Evolutionary conservation across 2,888 invertebrate species (phyloP).

Genomic region (Aphodius granarius): DNA sequence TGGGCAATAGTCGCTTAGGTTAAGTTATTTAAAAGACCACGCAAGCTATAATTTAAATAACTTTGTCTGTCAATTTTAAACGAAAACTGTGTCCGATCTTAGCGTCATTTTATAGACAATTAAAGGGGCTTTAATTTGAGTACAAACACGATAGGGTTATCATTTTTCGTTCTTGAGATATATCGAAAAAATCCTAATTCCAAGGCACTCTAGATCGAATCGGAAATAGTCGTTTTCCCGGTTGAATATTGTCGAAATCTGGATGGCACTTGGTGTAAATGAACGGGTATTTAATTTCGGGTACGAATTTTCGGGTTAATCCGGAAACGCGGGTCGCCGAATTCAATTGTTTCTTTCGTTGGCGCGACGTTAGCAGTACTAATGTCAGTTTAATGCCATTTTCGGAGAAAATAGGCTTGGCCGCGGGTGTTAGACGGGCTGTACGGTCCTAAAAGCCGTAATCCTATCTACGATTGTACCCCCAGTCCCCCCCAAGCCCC

Average conservation of each 20-base stretch:
- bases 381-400: not conserved
- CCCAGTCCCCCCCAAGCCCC: not conserved
- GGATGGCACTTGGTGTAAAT: not conserved
- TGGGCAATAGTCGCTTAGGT: not conserved
- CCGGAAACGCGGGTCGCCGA: not conserved
- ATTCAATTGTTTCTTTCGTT: not conserved
- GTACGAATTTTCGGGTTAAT: not conserved
- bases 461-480: not conserved
- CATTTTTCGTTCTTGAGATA: not conserved
- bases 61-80: no score
- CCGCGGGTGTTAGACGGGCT: not conserved
- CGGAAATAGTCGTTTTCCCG: not conserved
- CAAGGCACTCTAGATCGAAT: not conserved
- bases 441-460: not conserved
- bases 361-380: not conserved
- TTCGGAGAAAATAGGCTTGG: not conserved
- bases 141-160: not conserved
- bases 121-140: not conserved
- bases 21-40: not conserved
- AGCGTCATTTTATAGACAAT: not conserved
- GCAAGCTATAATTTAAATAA: not conserved
- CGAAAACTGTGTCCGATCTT: no score
- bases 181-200: not conserved
- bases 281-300: not conserved
- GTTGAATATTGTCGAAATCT: not conserved